Evolutionary conservation across 2,888 invertebrate genomes (phyloP), one percentile per base, ranked within the genome.

Genomic region (Lochmaea crataegi): DNA sequence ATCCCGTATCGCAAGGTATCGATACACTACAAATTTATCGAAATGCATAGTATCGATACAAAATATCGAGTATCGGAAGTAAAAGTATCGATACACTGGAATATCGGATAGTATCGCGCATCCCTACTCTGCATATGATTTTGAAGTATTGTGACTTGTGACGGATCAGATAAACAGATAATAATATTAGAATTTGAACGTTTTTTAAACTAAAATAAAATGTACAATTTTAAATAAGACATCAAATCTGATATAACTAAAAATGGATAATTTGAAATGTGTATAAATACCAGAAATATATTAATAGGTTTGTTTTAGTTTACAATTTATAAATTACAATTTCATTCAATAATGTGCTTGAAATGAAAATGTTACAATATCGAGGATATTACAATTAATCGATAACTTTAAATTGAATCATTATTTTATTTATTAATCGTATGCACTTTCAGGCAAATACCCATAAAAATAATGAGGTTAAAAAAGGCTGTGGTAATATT

Each of bases 401-500:
- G 16, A 51, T 51, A 51, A 3, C 7, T 7, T 14, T 2, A 4
- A 12, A 14, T 45, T 42, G 2, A 6, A 48, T 48, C 5, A 18
- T 53, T 4, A 53, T 57, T 57, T 57, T 57, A 58, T 26, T 5
- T 38, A 58, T 32, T 58, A 56, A 10, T 16, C 18, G 11, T 10
- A 16, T n/a, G n/a, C 22, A 56, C 14, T 56, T 56, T 32, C 10
- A 60, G 60, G 11, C 32, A 57, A 51, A 51, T n/a, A 48, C 0
- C 7, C 3, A 57, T 26, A 60, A 14, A 22, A 71, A 65, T 18
- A 60, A 91, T 91, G 90, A 88, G 90, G 83, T 86, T 91, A 75
- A 87, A 90, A 83, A 87, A 88, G 80, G 83, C 90, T 61, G 88
- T 90, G 22, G 90, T 90, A 18, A 84, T 91, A 74, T 89, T 91